Evolutionary conservation across 2,888 invertebrate genomes (phyloP).

Genomic region (Ornithoptera alexandrae): DNA sequence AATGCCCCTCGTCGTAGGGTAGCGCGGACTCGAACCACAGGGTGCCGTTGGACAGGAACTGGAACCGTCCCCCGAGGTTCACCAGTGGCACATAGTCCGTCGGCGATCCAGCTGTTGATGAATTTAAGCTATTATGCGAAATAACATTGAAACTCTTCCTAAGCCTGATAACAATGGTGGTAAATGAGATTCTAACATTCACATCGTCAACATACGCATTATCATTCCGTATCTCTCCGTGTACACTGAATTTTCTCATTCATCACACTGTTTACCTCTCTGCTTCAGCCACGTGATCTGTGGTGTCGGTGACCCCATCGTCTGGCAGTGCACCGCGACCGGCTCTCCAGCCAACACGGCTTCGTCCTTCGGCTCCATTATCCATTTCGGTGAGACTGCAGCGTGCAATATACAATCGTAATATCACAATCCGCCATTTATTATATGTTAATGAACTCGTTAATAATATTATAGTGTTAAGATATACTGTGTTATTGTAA

Average conservation of each 20-base stretch:
- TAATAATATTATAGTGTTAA: too few species aligned
- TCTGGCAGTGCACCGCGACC: slow-evolving; percentile 84
- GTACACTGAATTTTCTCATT: too few species aligned
- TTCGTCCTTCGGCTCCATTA: slow-evolving; percentile 85
- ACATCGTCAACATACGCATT: too few species aligned
- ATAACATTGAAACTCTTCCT: too few species aligned
- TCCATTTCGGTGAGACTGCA: slow-evolving; percentile 88
- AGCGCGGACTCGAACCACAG: slow-evolving; percentile 86
- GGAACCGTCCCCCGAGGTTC: slow-evolving; percentile 80
- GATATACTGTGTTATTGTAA: background rate
- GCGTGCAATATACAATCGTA: slow-evolving; percentile 42
- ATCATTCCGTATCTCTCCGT: too few species aligned
- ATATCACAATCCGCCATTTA: background rate
- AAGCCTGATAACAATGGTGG: too few species aligned
- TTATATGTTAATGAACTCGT: too few species aligned
- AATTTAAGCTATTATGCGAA: background rate
- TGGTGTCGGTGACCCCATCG: slow-evolving; percentile 87
- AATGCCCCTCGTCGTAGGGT: slow-evolving; percentile 89
- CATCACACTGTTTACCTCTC: slow-evolving; percentile 67
- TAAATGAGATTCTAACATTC: too few species aligned
- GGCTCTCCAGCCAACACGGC: slow-evolving; percentile 86
- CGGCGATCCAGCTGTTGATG: slow-evolving; percentile 73
- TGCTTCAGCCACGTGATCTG: slow-evolving; percentile 87
- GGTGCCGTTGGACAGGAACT: slow-evolving; percentile 85
- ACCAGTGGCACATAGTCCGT: slow-evolving; percentile 85